Conservation (phyloP, 2,113 vertebrate genomes). For the Azemiops feae region DNA sequence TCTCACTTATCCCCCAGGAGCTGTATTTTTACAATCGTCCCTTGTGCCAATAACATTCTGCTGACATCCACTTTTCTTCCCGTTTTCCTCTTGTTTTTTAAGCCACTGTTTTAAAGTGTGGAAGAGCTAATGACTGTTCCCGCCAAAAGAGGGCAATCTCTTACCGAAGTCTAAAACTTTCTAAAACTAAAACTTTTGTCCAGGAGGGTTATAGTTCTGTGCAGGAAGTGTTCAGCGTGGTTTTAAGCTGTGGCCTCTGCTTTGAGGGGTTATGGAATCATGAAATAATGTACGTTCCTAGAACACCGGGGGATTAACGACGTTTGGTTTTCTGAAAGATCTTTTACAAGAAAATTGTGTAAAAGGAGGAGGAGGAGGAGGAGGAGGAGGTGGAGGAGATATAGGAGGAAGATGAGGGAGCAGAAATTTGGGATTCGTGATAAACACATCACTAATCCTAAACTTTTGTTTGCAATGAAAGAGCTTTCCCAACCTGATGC, state of each 20-base stretch:
- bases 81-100: background rate
- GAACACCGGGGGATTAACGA: too few species aligned
- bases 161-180: background rate
- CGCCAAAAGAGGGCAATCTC: background rate
- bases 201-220: background rate
- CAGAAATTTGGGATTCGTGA: background rate
- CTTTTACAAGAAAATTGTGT: too few species aligned
- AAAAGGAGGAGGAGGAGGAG: too few species aligned
- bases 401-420: background rate
- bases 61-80: background rate
- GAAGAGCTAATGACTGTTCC: background rate
- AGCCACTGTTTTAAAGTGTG: background rate
- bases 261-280: background rate
- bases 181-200: too few species aligned
- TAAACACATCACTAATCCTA: background rate
- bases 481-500: background rate
- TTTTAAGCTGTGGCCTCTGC: background rate
- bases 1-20: background rate
- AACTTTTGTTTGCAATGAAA: background rate
- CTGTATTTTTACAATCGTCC: background rate
- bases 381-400: too few species aligned
- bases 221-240: background rate
- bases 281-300: too few species aligned
- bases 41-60: background rate
- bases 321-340: too few species aligned